phyloP scores from a whole-genome alignment of 1,140 invertebrate species.

The Ceratina calcarata region DNA sequence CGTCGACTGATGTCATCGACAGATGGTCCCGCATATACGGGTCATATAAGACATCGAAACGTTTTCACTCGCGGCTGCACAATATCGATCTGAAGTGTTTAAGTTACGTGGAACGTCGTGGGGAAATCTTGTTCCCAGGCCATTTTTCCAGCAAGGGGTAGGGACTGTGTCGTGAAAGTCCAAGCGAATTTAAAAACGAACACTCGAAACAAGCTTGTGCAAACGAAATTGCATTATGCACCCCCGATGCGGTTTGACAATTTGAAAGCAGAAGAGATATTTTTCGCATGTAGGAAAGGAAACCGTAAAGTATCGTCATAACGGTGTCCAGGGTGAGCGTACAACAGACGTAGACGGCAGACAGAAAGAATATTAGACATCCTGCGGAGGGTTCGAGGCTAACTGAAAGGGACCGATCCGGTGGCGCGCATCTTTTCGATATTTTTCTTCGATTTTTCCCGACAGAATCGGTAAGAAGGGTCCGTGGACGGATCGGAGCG shows the following conservation, averaged over 20 bases:
- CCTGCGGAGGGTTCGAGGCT: neutral
- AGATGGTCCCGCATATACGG: conserved; percentile 33
- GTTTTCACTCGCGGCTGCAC: conserved; percentile 12
- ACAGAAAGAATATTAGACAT: conserved; percentile 17
- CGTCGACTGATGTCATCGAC: conserved; percentile 32
- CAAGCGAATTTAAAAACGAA: neutral
- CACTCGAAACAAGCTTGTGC: neutral
- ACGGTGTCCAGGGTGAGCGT: neutral
- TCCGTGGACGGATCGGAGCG: neutral
- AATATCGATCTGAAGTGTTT: conserved; percentile 10
- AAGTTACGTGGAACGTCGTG: neutral
- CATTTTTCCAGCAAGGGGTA: neutral
- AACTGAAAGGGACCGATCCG: neutral
- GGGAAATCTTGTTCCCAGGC: neutral
- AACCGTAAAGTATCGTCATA: too few species aligned
- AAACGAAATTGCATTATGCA: neutral
- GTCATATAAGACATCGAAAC: conserved; percentile 23
- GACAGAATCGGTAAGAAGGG: neutral
- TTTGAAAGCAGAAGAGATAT: neutral
- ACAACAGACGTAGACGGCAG: neutral
- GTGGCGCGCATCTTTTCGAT: neutral
- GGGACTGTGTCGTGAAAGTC: neutral
- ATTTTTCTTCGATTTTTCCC: conserved; percentile 31
- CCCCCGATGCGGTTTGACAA: neutral
- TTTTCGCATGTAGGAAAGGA: neutral